Base-by-base conservation (phyloP, 2,113 vertebrate genomes). In the Aegotheles bennettii region DNA sequence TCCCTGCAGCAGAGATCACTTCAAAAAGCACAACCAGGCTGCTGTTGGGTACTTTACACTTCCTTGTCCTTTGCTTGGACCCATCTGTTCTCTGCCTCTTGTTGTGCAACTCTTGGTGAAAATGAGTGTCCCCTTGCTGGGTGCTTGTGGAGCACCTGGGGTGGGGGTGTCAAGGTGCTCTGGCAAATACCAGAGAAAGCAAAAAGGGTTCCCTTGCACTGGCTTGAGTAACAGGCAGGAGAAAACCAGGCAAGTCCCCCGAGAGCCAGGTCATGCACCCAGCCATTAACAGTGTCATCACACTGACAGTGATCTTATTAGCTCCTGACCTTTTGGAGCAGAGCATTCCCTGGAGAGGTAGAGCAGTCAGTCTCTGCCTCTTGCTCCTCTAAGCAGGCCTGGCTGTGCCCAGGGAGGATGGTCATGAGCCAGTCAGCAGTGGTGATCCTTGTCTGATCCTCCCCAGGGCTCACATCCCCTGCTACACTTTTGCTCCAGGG, bases 371-470 rank as follows among this genome's bases (percentile, higher is more conserved):
- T 6, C 20, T 25, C n/a, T 88, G 68, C 42, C n/a, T 42, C 60
- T n/a, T 16, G 21, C 45, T 84, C 31, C 51, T 45, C 51, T 36
- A 3, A 4, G 26, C 36, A 47, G 29, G 16, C 29, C 54, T 21
- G 21, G 50, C n/a, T n/a, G 83, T 36, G 63, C 54, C 59, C 48
- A 10, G 43, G 33, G 21, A 36, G 54, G 25, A 11, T 0, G 3
- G 5, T 4, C 6, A 13, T 0, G 3, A 7, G 5, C 45, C 7
- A 26, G 29, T 0, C 38, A 36, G 82, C 48, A 61, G 57, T 0
- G 1, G 14, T 10, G 2, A 0, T 6, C 1, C 0, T 43, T 6
- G 19, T 0, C 28, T 6, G 68, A 21, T 7, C 28, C 71, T 56
- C 18, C n/a, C 29, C 26, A 29, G 68, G 28, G 17, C 50, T 67